Percentiles rank a stretch among this genome's conserved stretches.
phyloP scores from a whole-genome alignment of 2,888 invertebrate genomes.

The Diachrysia chrysitis region DNA sequence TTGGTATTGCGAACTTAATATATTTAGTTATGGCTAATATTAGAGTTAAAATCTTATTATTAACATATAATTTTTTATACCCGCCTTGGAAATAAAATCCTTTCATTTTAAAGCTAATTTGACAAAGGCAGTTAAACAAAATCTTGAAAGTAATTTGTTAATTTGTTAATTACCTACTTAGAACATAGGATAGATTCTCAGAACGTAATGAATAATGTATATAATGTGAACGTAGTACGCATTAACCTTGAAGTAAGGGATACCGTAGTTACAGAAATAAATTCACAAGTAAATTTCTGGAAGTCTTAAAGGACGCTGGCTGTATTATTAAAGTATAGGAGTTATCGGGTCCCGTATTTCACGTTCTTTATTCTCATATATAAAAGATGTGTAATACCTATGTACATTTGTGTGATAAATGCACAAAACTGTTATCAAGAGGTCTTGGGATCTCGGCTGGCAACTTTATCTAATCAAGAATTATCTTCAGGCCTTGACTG shows the following conservation, averaged over 20 bases:
- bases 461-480: constrained; percentile 66
- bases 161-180: no score
- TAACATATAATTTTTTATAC: no score
- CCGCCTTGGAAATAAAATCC: no score
- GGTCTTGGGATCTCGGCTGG: constrained; percentile 53
- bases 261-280: not conserved
- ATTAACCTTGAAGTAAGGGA: not conserved
- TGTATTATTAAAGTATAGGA: not conserved
- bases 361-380: no score
- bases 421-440: constrained; percentile 53
- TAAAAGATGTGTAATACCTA: no score
- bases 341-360: no score
- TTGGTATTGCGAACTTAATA: not conserved
- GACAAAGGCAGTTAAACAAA: not conserved
- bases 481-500: constrained; percentile 66
- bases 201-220: not conserved
- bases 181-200: no score
- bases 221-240: not conserved
- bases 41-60: not conserved
- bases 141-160: no score
- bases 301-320: not conserved
- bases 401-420: constrained; percentile 14
- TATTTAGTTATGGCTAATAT: not conserved
- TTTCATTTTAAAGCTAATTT: not conserved
- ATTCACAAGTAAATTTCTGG: not conserved